Evolutionary conservation across 2,797 vertebrate species (phyloP), one percentile per base, ranked within the genome.

Genomic region (Chiroxiphia lanceolata): DNA sequence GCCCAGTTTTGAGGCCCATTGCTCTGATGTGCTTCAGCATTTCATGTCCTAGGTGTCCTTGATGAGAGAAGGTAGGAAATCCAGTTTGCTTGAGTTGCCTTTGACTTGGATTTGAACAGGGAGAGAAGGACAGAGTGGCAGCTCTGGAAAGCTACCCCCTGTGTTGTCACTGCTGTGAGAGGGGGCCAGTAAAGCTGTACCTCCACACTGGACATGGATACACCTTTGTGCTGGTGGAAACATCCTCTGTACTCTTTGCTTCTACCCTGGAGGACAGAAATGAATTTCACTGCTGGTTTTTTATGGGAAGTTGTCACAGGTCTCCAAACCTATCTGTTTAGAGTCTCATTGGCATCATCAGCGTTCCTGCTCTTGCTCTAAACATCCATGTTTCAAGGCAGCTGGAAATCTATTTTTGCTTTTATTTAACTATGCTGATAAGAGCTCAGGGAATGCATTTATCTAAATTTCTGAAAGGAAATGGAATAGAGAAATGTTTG

Each of bases 391-490:
- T 65, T 50, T 27, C 8, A 8, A 60, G 50, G 51, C 3, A 5
- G 54, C 64, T 92, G 69, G 53, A 82, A 80, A 47, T 75, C 38
- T 85, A 4, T 8, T 91, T 75, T 57, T 94, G 47, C 72, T 64
- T 91, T 85, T 93, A 89, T 96, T 97, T 91, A 84, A 51, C 87
- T 26, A 2, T 91, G 67, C 89, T 94, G 95, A 93, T 96, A 97
- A 96, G 93, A 95, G 83, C 77, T 91, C 75, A 75, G 97, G 90
- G 95, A 97, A 95, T 94, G 93, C 74, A 64, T 96, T 97, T 97
- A 96, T 96, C 90, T 93, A 23, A 38, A 81, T 96, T 81, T 92
- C 89, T 84, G 86, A 77, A 90, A 90, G 92, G 87, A 94, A 70
- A 63, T 81, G 76, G 91, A 96, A 93, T 88, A 94, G 93, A 93